Base-by-base conservation (phyloP, 2,113 vertebrate genomes). In the Gobio gobio region DNA sequence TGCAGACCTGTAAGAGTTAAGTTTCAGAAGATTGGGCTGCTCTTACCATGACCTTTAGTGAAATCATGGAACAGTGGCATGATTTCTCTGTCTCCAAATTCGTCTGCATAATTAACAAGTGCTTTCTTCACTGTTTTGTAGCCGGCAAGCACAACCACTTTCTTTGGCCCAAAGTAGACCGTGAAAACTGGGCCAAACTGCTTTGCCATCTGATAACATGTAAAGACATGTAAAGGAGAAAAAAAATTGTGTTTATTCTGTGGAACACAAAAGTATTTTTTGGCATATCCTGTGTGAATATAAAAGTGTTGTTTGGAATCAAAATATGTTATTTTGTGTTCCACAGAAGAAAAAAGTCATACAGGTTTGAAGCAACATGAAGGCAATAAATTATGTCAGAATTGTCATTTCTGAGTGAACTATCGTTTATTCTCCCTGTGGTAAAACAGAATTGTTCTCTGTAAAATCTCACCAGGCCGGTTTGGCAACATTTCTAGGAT, bases 71-170 rank as follows among this genome's bases (percentile, higher is more conserved):
- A 95, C 64, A 96, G 89, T 0, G 94, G 95, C 29, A 83, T 26
- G 64, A 94, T 91, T 36, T 92, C 89, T 78, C 96, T 89, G 29
- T 94, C 93, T 87, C 94, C 95, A 92, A 97, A 97, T 20, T 94
- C 95, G 0, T 94, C 95, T 78, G 94, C 93, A 0, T 93, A 83
- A 87, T 88, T 91, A 70, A 94, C 90, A 76, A 97, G 91, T 47
- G 95, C 96, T 45, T 96, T 91, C 87, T 92, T 96, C 84, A 97
- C 94, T 8, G 93, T 82, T 83, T 95, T 90, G 7, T 96, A 96
- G 0, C 96, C 95, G 6, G 94, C 90, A 75, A 97, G 89, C 1
- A 96, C 94, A 76, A 97, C 94, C 0, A 90, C 91, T 88, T 93
- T 96, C 70, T 89, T 92, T 16, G 92, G 89, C 24, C 96, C 96